These are phyloP conservation scores for Brachyopa scutellaris DNA, from an alignment of 2,888 invertebrate species.

Conservation along the genomic window DNA sequence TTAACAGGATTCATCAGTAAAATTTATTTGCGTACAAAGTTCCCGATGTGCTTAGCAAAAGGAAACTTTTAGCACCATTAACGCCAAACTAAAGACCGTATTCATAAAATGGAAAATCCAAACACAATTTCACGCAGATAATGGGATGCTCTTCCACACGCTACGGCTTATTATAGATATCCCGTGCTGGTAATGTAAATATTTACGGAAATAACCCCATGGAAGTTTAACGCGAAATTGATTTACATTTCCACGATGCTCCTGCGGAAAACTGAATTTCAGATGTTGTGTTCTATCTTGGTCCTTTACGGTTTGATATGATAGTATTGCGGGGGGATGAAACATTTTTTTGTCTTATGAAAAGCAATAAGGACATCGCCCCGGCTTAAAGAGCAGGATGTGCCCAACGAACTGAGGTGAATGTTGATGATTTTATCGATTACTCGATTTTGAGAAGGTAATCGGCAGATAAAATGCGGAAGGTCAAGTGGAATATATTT, in stretches of 20 bases:
- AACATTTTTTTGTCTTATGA: neutral
- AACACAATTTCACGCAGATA: conserved; percentile 23
- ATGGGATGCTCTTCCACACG: conserved; percentile 5
- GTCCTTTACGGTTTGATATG: conserved; percentile 15
- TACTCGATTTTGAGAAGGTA: too few species aligned
- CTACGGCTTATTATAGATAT: conserved; percentile 22
- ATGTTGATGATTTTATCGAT: conserved; percentile 1
- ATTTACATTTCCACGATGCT: conserved; percentile 23
- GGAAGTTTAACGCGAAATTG: conserved; percentile 41
- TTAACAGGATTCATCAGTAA: conserved; percentile 40
- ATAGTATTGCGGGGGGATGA: neutral
- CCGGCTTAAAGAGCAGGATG: neutral
- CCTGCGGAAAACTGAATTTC: conserved; percentile 37
- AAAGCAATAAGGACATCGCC: neutral
- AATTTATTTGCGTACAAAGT: conserved; percentile 33
- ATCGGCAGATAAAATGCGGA: neutral
- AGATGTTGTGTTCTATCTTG: conserved; percentile 1
- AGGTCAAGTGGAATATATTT: neutral
- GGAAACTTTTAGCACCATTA: conserved; percentile 36
- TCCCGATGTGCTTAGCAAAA: neutral
- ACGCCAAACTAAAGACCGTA: conserved; percentile 18
- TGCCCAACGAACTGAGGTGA: neutral
- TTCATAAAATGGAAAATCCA: conserved; percentile 30
- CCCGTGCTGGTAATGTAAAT: conserved; percentile 21
- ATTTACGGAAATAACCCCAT: conserved; percentile 42